Evolutionary conservation across 2,888 invertebrate genomes (phyloP), one percentile per base, ranked within the genome.

Genomic region (Leucophenga maculata): DNA sequence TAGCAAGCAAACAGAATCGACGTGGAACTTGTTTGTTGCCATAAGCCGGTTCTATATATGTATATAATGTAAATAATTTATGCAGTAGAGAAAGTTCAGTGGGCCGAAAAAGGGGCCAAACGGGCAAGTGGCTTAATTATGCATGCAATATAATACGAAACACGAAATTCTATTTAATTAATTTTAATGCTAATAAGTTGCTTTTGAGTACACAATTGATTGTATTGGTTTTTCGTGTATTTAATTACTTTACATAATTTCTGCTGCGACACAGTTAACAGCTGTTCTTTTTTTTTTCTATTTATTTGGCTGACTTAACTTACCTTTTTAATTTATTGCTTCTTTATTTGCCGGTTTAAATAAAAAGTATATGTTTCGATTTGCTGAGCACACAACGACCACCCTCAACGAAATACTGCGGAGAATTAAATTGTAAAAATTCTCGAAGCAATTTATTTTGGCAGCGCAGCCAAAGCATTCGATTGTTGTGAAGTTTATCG

Each of bases 21-120:
- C 50, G n/a, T 50, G 50, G 50, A 50, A 50, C 18, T 50, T 50
- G 50, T 50, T 50, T 50, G 50, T 16, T 50, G 11, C n/a, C 50
- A n/a, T 1, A 6, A 18, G 50, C 18, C 50, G 50, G 50, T 50
- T n/a, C 13, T 18, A 50, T 1, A 50, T 1, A 50, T 11, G 13
- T 13, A 50, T 11, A 50, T n/a, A n/a, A 2, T n/a, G 13, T 13
- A 50, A 50, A 4, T n/a, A 50, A 50, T 50, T 50, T 16, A 50
- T 50, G 50, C 18, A 50, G 6, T 73, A 82, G 83, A 72, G 83
- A 80, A 83, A 83, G 83, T 83, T 83, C 75, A 78, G 72, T 66
- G 59, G 54, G 64, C 64, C 64, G 32, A 69, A 67, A 71, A 46
- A 50, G 18, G 46, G 14, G 52, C 57, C 68, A 55, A 72, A 73